These are phyloP conservation scores for Dysmachus trigonus DNA, from an alignment of 2,888 invertebrate species.

Conservation along the genomic window DNA sequence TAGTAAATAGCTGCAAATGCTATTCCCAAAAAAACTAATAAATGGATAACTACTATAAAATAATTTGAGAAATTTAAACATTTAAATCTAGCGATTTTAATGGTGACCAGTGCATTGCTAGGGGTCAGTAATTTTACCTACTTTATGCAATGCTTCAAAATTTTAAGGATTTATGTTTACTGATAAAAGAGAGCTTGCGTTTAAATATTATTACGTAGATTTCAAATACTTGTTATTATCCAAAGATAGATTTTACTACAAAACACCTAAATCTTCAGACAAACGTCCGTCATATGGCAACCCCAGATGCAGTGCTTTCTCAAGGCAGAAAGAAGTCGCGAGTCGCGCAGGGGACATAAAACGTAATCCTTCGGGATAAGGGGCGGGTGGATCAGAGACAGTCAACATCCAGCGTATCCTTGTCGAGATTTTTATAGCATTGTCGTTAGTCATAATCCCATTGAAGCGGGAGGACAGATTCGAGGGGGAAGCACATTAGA, in stretches of 20 bases:
- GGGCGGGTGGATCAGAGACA: constrained; percentile 21
- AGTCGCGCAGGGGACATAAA: constrained; percentile 14
- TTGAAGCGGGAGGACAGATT: constrained; percentile 33
- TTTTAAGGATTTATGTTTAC: no score
- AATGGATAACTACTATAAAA: no score
- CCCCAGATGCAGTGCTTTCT: background rate
- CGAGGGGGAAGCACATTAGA: background rate
- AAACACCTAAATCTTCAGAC: background rate
- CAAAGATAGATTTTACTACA: background rate
- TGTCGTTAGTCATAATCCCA: constrained; percentile 46
- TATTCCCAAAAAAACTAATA: no score
- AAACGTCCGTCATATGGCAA: background rate
- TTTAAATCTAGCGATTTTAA: no score
- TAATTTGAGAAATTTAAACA: no score
- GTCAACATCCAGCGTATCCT: constrained; percentile 36
- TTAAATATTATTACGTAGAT: background rate
- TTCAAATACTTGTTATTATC: background rate
- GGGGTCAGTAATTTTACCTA: no score
- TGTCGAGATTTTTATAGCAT: constrained; percentile 46
- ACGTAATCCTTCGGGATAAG: constrained; percentile 23
- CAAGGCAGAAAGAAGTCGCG: constrained; percentile 1
- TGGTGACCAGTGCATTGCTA: no score
- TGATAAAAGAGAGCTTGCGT: no score
- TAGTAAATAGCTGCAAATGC: no score
- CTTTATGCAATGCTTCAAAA: no score